Conservation (phyloP, 2,113 vertebrate species). For the Neodontobutis hainanensis region DNA sequence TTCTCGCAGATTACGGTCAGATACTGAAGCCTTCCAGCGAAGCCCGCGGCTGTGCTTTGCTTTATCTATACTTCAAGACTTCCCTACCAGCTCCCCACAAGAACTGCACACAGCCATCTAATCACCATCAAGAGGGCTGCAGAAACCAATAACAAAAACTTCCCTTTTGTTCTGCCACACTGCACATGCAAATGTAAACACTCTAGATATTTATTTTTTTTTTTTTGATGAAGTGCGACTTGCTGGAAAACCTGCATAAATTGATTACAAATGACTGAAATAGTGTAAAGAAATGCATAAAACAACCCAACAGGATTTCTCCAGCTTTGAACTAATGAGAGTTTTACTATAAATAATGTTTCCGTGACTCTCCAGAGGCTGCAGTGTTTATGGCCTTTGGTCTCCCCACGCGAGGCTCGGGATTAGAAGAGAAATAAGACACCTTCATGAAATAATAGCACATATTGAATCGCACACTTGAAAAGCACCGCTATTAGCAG, state of each 20-base stretch:
- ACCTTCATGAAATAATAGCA: slow-evolving; percentile 20
- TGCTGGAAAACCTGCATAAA: background rate
- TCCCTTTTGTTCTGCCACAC: background rate
- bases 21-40: slow-evolving; percentile 9
- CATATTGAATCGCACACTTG: slow-evolving; percentile 14
- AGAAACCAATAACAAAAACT: background rate
- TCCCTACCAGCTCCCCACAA: background rate
- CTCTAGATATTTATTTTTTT: background rate
- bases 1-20: slow-evolving; percentile 24
- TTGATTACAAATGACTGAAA: background rate
- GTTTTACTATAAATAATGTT: background rate
- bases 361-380: background rate
- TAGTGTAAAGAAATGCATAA: slow-evolving; percentile 1
- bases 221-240: background rate
- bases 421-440: background rate
- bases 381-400: background rate
- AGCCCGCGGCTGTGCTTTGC: slow-evolving; percentile 17
- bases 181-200: background rate
- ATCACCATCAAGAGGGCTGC: background rate
- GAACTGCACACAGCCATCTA: background rate
- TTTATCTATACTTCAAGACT: slow-evolving; percentile 34
- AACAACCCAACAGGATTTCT: background rate
- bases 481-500: slow-evolving; percentile 11
- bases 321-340: slow-evolving; percentile 9
- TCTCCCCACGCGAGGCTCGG: background rate